Evolutionary conservation across 2,113 vertebrate genomes (phyloP), one percentile per base, ranked within the genome.

Genomic region (Zosterops lateralis): DNA sequence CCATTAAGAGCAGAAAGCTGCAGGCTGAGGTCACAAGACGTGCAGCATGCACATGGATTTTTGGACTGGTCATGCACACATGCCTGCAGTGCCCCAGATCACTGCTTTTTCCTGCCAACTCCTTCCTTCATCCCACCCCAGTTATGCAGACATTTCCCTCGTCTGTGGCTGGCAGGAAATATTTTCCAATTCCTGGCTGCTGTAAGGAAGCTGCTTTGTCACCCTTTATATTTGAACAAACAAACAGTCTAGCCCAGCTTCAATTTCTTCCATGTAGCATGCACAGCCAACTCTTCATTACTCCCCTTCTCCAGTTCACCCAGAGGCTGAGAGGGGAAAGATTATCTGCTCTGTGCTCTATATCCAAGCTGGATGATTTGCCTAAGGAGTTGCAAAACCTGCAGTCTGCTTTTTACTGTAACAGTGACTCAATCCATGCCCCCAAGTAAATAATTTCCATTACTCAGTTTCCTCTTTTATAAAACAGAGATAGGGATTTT

Each of bases 131-230:
- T 74, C 82, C 36, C 58, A 90, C 47, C n/a, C 82, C 58, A 94
- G 44, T 57, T 89, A 89, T 71, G 73, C 71, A 96, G 89, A 83
- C 74, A 18, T 94, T 95, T 94, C 84, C 86, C 77, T 92, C 20
- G 12, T 89, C 86, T 86, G 71, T 80, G 74, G 48, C 84, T 93
- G 74, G 84, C 84, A 91, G 95, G 87, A 96, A 96, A 94, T 86
- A 83, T 89, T 94, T 92, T 91, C 83, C 62, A 82, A 31, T 83
- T 95, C 66, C 81, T 92, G 83, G 68, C 92, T 95, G 72, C 80
- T 73, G 42, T 54, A 85, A 87, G 90, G 71, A 94, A 90, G 62
- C 83, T 70, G 45, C 54, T 76, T 24, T 83, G 67, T 90, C 65
- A 76, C 70, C 20, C 38, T 78, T 78, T 50, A 73, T 86, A 51